Conservation (phyloP, 2,113 vertebrate genomes). For the Empidonax alnorum region DNA sequence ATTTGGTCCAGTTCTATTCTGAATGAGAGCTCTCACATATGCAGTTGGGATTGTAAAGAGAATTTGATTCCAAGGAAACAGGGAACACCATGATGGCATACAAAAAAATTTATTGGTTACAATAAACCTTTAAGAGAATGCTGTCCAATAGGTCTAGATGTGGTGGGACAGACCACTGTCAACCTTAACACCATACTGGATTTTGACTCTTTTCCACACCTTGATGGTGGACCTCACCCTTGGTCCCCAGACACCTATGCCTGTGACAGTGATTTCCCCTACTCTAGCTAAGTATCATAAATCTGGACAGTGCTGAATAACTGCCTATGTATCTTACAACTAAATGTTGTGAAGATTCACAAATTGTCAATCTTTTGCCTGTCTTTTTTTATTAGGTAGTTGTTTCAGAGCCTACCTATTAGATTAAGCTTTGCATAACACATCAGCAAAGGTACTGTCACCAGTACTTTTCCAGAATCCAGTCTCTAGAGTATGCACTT, state of each 20-base stretch:
- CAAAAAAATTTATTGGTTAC: background rate
- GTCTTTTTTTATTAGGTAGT: background rate
- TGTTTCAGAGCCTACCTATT: background rate
- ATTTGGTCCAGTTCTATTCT: background rate
- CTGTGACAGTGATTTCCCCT: background rate
- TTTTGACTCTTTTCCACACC: background rate
- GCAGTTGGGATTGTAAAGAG: background rate
- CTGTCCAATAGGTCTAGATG: background rate
- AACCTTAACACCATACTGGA: background rate
- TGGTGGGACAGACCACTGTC: background rate
- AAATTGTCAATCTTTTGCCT: background rate
- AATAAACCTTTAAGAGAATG: background rate
- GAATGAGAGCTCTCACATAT: background rate
- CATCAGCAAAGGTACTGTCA: background rate
- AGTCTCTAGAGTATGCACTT: background rate
- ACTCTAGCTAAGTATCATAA: background rate
- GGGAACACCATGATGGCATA: background rate
- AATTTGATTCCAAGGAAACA: background rate
- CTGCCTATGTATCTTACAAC: background rate
- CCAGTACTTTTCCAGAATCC: background rate
- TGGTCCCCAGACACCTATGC: background rate
- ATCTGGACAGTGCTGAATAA: background rate
- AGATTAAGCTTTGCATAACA: background rate
- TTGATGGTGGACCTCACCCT: background rate
- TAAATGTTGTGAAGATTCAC: background rate